Conservation (phyloP, 2,888 invertebrate species). For the Eupithecia subfuscata region DNA sequence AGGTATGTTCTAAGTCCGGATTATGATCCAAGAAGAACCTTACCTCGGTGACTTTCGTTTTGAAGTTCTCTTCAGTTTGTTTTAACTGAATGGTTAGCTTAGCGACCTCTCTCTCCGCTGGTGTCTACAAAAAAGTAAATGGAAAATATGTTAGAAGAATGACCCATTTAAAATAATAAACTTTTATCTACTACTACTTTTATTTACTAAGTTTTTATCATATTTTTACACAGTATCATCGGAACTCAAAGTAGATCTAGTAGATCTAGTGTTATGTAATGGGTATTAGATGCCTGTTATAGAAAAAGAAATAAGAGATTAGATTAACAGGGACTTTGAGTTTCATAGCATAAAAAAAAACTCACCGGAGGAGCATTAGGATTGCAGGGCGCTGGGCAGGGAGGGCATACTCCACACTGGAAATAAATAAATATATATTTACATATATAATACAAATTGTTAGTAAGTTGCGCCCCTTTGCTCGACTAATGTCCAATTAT, state of each 20-base stretch:
- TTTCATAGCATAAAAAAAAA: neutral
- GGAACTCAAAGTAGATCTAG: neutral
- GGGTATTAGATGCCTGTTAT: neutral
- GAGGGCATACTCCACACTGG: conserved; percentile 76
- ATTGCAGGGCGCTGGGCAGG: conserved; percentile 76
- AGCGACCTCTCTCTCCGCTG: conserved; percentile 83
- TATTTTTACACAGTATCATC: too few species aligned
- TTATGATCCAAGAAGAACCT: conserved; percentile 39
- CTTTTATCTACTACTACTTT: too few species aligned
- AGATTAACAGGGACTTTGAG: too few species aligned
- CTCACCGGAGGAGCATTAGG: conserved; percentile 73
- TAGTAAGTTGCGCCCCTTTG: too few species aligned
- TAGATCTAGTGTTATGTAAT: neutral
- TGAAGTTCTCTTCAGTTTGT: conserved; percentile 87
- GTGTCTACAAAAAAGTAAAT: conserved; percentile 57
- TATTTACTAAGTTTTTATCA: too few species aligned
- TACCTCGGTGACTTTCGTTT: conserved; percentile 88
- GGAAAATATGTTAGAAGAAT: neutral
- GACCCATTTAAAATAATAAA: too few species aligned
- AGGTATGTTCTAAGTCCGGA: neutral
- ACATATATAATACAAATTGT: too few species aligned
- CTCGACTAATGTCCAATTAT: too few species aligned
- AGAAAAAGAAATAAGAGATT: neutral
- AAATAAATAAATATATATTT: conserved; percentile 37
- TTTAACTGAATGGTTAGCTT: conserved; percentile 85